Base-by-base conservation (phyloP, 2,797 vertebrate species). In the Carapus acus region DNA sequence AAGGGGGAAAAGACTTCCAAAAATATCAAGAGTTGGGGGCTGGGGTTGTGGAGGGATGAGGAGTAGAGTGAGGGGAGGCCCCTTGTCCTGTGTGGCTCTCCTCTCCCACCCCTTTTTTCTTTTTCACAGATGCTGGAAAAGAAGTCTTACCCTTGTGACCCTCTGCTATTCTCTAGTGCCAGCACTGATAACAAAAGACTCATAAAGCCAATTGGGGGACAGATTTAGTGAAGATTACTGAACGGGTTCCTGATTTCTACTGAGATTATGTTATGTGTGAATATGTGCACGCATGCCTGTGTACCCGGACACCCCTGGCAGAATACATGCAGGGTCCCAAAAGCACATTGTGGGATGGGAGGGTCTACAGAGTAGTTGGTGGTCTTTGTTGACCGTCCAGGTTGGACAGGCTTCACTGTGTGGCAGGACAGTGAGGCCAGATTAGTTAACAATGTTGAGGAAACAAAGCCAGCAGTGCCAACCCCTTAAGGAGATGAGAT, bases 161-260 rank as follows among this genome's bases (percentile, higher is more conserved):
- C 68, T 65, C 74, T 41, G 66, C 72, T 68, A 68, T 78, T 48
- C 46, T 81, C 56, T 64, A 69, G 67, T 64, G 59, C 31, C 22
- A 71, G 54, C 62, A 15, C 55, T 77, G 74, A 74, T 74, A 85
- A 88, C 84, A 88, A 87, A 88, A 83, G 86, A 70, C 78, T 80
- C 74, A 86, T 86, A 84, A 86, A 83, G 77, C 74, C 63, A 69
- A 77, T 65, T 42, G 52, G 65, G 60, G 64, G 64, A 54, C 52
- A 29, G 58, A 76, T 82, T 81, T 77, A 85, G 71, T 54, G 39
- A 66, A 73, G 74, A 75, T 86, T 77, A 81, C 54, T 15, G 29
- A 82, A 79, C 64, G 79, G 55, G 77, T 83, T 82, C 80, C 68
- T 65, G 73, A 68, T 43, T 76, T 80, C 49, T 71, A 45, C 62